Base-by-base conservation (phyloP, 2,888 invertebrate genomes). In the Erpobdella octoculata region DNA sequence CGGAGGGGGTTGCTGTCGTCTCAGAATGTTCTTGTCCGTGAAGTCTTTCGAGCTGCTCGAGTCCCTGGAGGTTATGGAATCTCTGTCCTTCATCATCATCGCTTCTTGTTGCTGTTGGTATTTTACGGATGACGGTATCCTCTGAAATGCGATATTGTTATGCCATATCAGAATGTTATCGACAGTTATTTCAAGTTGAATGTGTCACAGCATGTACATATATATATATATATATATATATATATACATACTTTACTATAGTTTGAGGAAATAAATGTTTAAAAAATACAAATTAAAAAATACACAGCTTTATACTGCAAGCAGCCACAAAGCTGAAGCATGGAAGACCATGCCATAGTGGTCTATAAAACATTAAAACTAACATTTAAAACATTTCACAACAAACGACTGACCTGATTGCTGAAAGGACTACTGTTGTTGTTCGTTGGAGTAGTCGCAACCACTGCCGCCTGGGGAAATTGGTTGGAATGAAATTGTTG, bases 1-100 rank as follows among this genome's bases (percentile, higher is more conserved):
- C 21, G 53, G 69, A n/a, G 69, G 69, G 21, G 69, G 69, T 53
- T 46, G 69, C 58, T 69, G 69, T 4, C 48, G 69, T 69, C 69
- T 48, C n/a, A 48, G 58, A 9, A 69, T 28, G 58, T 69, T 69
- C 37, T 69, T 69, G 36, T 69, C 69, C 21, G 53, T 28, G 33
- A 48, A 46, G 21, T 67, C 67, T 35, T 41, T 67, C 21, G 48
- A 48, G 35, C 53, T 53, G 18, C 53, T 53, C 2, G 53, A 53
- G 21, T 53, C 53, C 28, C 53, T 21, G 1, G 53, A 53, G 8
- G 53, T 53, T 21, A 53, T n/a, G 12, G 53, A 53, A 53, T 53
- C 53, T 28, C 53, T 53, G 53, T 48, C 28, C 36, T 36, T 69
- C 18, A 53, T 21, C 53, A 58, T 58, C 33, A 48, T 41, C 12